Percentiles rank a stretch among this genome's conserved stretches.
Evolutionary conservation across 2,113 vertebrate species (phyloP).

Genomic region (Cygnus buccinator): DNA sequence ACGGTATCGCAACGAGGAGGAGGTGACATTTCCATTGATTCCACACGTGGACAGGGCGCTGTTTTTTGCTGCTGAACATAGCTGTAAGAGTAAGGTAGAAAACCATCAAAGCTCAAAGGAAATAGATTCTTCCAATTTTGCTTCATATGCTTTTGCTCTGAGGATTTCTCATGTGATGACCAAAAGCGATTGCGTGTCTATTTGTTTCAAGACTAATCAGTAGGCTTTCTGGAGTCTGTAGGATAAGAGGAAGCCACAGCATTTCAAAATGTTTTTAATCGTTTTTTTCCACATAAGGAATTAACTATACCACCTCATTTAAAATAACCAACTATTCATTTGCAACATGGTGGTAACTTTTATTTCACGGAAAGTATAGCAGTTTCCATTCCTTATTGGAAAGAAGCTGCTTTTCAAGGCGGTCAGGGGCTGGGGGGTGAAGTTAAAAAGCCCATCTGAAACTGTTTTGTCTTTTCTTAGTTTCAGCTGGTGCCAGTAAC

Average conservation of each 20-base stretch:
- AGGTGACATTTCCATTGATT: not conserved
- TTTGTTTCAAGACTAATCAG: not conserved
- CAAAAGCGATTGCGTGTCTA: not conserved
- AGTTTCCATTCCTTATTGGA: constrained; percentile 31
- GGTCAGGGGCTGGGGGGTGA: not conserved
- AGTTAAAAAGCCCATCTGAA: not conserved
- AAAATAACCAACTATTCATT: constrained; percentile 36
- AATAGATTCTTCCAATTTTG: not conserved
- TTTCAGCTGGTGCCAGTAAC: not conserved
- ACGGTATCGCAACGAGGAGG: not conserved
- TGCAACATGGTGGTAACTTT: constrained; percentile 15
- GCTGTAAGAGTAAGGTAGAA: not conserved
- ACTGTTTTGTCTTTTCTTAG: not conserved
- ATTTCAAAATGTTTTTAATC: not conserved
- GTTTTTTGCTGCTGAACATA: not conserved
- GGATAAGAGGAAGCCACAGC: not conserved
- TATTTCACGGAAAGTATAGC: constrained; percentile 21
- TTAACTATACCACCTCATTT: constrained; percentile 21
- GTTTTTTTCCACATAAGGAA: not conserved
- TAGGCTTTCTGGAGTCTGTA: not conserved
- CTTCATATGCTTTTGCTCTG: not conserved
- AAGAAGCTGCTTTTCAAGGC: not conserved
- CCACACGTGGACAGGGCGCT: not conserved
- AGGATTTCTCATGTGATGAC: not conserved
- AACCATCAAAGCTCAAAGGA: not conserved